Percentiles rank a stretch among this genome's conserved stretches.
These are phyloP conservation scores for Rhinophrynus dorsalis DNA, from an alignment of 2,797 vertebrate species.

Conservation along the genomic window DNA sequence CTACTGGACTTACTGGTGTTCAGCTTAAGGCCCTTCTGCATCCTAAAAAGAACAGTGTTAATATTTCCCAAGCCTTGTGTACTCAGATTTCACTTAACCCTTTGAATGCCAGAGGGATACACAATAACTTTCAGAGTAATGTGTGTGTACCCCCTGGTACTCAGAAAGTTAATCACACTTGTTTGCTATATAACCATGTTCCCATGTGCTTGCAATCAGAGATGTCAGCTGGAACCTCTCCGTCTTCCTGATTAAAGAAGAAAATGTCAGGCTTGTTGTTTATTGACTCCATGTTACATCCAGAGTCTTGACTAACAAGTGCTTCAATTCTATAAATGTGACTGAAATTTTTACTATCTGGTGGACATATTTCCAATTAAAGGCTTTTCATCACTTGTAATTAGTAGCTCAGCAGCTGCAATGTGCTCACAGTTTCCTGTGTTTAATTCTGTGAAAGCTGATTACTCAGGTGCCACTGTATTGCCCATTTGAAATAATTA, in stretches of 20 bases:
- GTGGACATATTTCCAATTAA: constrained; percentile 17
- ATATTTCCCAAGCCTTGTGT: constrained; percentile 9
- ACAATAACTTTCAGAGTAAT: too few relatives aligned
- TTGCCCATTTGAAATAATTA: neutral
- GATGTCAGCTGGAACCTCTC: constrained; percentile 32
- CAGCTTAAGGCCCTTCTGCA: constrained; percentile 1
- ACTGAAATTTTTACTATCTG: constrained; percentile 3
- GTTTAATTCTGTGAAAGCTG: constrained; percentile 2
- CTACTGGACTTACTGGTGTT: neutral
- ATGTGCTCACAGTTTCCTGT: constrained; percentile 2
- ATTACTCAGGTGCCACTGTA: neutral
- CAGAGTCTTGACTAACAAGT: constrained; percentile 10
- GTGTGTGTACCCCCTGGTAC: too few relatives aligned
- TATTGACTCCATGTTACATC: constrained; percentile 23
- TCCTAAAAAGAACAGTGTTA: constrained; percentile 25
- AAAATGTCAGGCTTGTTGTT: constrained; percentile 22
- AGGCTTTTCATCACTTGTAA: constrained; percentile 19
- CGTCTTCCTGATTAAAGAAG: constrained; percentile 40
- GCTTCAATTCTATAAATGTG: constrained; percentile 12
- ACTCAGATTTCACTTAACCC: constrained; percentile 32
- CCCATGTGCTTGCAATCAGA: constrained; percentile 38
- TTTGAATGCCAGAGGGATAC: too few relatives aligned
- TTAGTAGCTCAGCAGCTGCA: constrained; percentile 3
- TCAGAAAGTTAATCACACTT: too few relatives aligned
- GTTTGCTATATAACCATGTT: constrained; percentile 30